Percentiles rank a stretch among this genome's conserved stretches.
phyloP scores from a whole-genome alignment of 1,140 invertebrate genomes.

The Ridgeia piscesae region DNA sequence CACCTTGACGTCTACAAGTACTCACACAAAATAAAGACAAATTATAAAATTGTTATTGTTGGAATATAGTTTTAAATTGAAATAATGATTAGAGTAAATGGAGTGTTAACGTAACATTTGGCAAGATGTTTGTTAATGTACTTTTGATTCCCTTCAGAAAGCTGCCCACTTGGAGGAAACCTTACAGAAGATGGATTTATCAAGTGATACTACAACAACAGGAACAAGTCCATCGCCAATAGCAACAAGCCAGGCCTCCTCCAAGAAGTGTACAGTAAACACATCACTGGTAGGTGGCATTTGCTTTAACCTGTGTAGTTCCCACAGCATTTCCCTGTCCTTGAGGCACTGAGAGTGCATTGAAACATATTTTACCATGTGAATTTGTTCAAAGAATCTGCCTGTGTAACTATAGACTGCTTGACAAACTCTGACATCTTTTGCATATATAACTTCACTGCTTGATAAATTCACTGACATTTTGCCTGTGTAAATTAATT shows the following conservation, averaged over 20 bases:
- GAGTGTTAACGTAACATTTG: neutral
- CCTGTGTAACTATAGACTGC: no score
- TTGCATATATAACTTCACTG: no score
- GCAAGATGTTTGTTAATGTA: neutral
- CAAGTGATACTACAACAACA: neutral
- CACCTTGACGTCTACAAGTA: no score
- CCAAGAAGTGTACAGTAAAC: neutral
- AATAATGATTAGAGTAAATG: neutral
- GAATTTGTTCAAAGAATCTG: no score
- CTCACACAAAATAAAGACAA: no score
- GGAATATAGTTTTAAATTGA: neutral
- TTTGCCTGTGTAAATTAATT: no score
- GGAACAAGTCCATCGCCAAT: neutral
- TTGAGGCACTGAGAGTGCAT: neutral
- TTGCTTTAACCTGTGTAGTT: slow-evolving; percentile 1
- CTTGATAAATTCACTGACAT: no score
- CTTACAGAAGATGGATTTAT: neutral
- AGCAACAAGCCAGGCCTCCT: neutral
- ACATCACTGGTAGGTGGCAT: slow-evolving; percentile 28
- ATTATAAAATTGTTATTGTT: no score
- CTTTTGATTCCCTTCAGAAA: neutral
- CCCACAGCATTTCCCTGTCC: neutral
- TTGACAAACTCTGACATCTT: no score
- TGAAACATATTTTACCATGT: no score
- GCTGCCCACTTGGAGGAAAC: neutral